Percentiles rank a stretch among this genome's conserved stretches.
Evolutionary conservation across 1,140 invertebrate genomes (phyloP).

Genomic region (Neodiprion virginianus): DNA sequence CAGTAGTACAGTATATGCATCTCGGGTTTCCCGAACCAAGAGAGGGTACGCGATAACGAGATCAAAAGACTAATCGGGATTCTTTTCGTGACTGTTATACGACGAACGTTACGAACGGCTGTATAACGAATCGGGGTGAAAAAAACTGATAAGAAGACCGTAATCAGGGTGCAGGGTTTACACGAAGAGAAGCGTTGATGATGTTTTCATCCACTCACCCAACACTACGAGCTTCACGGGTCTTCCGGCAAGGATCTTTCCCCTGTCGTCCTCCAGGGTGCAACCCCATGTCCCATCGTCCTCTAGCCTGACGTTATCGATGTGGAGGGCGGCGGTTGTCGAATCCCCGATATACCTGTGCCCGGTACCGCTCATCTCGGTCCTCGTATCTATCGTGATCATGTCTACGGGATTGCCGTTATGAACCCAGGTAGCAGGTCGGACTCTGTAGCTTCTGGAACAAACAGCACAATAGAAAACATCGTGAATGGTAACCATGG

Average conservation of each 20-base stretch:
- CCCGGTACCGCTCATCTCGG: conserved; percentile 59
- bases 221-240: conserved; percentile 72
- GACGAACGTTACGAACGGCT: neutral
- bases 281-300: conserved; percentile 76
- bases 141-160: too few relatives aligned
- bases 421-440: conserved; percentile 61
- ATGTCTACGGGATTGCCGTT: conserved; percentile 58
- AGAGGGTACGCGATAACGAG: neutral
- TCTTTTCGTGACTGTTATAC: neutral
- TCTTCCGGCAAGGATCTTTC: conserved; percentile 66
- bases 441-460: conserved; percentile 53
- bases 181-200: too few relatives aligned
- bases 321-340: conserved; percentile 68
- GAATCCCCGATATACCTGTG: conserved; percentile 62
- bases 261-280: conserved; percentile 67
- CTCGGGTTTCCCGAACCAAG: neutral
- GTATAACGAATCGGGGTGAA: too few relatives aligned
- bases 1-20: neutral
- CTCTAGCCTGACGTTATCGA: conserved; percentile 72
- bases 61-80: neutral
- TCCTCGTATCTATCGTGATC: conserved; percentile 59
- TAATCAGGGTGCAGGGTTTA: too few relatives aligned
- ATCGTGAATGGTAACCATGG: neutral
- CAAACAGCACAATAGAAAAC: conserved; percentile 20
- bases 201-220: conserved; percentile 60